phyloP scores from a whole-genome alignment of 2,888 invertebrate species.

The Latrodectus elegans region DNA sequence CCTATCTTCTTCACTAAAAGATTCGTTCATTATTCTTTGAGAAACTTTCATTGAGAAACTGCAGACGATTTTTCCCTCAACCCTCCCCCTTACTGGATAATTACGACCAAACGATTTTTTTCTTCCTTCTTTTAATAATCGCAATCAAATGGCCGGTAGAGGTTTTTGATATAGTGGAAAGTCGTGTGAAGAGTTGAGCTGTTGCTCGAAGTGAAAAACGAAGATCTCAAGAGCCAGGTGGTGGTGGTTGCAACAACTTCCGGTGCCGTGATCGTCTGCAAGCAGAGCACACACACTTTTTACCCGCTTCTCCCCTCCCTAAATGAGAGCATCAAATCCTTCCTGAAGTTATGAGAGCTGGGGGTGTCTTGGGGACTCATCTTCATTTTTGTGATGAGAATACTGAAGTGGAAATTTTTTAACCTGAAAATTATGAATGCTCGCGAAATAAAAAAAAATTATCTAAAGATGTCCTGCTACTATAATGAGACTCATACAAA shows the following conservation, averaged over 20 bases:
- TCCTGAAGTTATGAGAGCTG: background rate
- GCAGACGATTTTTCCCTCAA: constrained; percentile 5
- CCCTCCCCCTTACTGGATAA: constrained; percentile 18
- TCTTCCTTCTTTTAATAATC: background rate
- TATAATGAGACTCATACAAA: too few species aligned
- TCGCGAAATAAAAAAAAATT: too few species aligned
- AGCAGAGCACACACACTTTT: constrained; percentile 21
- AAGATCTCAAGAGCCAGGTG: constrained; percentile 35
- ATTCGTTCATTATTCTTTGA: constrained; percentile 9
- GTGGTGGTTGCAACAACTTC: constrained; percentile 44
- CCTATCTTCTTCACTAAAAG: constrained; percentile 18
- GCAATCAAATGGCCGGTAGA: background rate
- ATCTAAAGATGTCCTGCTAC: too few species aligned
- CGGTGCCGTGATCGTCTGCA: constrained; percentile 60
- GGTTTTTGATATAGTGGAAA: constrained; percentile 19
- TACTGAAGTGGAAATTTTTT: background rate
- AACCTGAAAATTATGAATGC: too few species aligned
- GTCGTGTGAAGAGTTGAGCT: constrained; percentile 44
- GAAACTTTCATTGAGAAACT: background rate
- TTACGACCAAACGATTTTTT: constrained; percentile 31
- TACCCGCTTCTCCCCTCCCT: background rate
- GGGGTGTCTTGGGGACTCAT: background rate
- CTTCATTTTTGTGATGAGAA: constrained; percentile 5
- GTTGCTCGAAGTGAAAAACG: background rate
- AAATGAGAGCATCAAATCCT: background rate